Evolutionary conservation across 2,888 invertebrate genomes (phyloP).

Genomic region (Zygogramma bicolorata): DNA sequence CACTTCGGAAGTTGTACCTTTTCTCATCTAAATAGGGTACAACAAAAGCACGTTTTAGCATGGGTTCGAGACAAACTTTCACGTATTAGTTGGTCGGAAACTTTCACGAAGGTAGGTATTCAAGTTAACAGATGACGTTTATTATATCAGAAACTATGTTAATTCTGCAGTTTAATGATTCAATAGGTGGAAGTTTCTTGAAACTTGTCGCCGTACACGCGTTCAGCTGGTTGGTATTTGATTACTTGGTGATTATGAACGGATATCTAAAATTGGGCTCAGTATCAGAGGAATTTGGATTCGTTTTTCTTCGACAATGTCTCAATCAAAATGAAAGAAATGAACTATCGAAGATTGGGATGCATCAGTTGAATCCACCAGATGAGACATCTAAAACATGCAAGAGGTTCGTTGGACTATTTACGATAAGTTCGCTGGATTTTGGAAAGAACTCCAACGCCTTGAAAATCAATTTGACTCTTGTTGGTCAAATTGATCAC

Average conservation of each 20-base stretch:
- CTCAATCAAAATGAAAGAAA: no score
- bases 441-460: no score
- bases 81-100: background rate
- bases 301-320: no score
- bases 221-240: background rate
- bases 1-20: background rate
- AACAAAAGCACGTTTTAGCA: background rate
- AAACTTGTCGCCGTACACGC: background rate
- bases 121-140: slow-evolving; percentile 11
- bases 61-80: background rate
- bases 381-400: no score
- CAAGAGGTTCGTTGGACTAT: no score
- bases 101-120: slow-evolving; percentile 1
- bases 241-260: background rate
- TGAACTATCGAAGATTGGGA: no score
- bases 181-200: slow-evolving; percentile 4
- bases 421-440: no score
- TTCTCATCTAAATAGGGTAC: background rate
- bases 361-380: no score
- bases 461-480: no score
- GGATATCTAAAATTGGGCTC: background rate
- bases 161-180: slow-evolving; percentile 5
- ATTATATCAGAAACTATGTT: slow-evolving; percentile 13
- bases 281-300: no score
- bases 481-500: no score